Evolutionary conservation across 2,113 vertebrate genomes (phyloP), one percentile per base, ranked within the genome.

Genomic region (Lichenostomus cassidix): DNA sequence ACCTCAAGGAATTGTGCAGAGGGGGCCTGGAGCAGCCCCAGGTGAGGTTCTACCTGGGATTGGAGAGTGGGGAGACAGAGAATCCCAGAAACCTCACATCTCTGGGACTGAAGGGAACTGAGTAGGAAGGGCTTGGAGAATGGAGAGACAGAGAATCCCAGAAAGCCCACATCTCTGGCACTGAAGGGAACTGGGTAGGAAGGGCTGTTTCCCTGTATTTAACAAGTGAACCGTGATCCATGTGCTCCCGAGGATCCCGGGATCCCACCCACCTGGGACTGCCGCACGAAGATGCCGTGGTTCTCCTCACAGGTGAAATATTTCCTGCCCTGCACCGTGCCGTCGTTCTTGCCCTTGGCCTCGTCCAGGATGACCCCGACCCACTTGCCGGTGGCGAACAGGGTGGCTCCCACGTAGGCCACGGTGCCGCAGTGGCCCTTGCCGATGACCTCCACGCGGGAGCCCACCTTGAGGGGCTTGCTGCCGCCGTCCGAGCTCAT

Each of bases 351-450:
- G 96, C 99, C 99, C 82, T 98, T 99, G 21, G 99, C 97, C 94
- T 99, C 99, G 16, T 99, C 99, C 97, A 99, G 97, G 97, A 99
- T 99, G 92, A 99, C 99, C 0, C 99, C 99, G 3, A 99, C 99
- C 99, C 99, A 99, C 37, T 99, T 99, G 7, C 99, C 99, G 0
- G 99, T 99, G 97, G 99, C 99, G 29, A 99, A 99, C 2, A 99
- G 98, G 1, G 99, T 99, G 97, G 98, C 98, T 2, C 99, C 99
- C 7, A 99, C 98, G 62, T 99, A 99, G 35, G 99, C 99, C 97
- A 99, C 99, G 0, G 98, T 99, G 31, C 99, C 99, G 0, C 98
- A 98, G 97, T 99, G 98, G 21, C 99, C 99, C 47, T 99, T 99
- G 9, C 99, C 99, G 23, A 99, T 99, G 90, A 99, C 99, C 86